phyloP scores from a whole-genome alignment of 92 coral and sea anemone species.

The Epizoanthus ramosus region DNA sequence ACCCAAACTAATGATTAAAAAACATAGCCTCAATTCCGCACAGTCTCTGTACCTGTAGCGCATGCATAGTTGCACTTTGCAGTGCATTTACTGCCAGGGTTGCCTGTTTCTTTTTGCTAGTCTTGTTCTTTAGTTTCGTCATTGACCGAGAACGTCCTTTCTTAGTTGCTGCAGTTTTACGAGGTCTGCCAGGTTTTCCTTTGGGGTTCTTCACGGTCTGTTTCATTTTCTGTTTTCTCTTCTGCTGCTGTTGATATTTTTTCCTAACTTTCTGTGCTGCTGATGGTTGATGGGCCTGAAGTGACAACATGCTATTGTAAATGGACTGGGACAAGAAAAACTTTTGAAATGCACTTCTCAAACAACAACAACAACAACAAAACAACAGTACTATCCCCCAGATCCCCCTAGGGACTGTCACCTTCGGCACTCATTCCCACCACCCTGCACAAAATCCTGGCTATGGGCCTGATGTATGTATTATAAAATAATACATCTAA shows the following conservation, averaged over 20 bases:
- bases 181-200: constrained; percentile 70
- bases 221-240: constrained; percentile 76
- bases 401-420: no score
- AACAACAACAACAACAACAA: neutral
- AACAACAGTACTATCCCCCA: no score
- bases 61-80: constrained; percentile 89
- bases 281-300: constrained; percentile 64
- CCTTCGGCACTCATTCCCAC: no score
- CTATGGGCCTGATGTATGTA: no score
- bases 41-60: constrained; percentile 63
- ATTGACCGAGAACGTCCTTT: constrained; percentile 60
- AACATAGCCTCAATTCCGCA: neutral
- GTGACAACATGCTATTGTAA: neutral
- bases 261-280: constrained; percentile 82
- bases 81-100: constrained; percentile 85
- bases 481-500: no score
- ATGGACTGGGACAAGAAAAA: neutral
- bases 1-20: neutral
- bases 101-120: constrained; percentile 34
- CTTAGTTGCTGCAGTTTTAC: constrained; percentile 55
- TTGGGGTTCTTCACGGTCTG: constrained; percentile 38
- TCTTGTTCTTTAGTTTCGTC: constrained; percentile 62
- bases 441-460: no score
- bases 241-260: constrained; percentile 79
- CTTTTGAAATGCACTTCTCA: no score